Base-by-base conservation (phyloP, 2,888 invertebrate genomes). In the Odontocolon sp. region DNA sequence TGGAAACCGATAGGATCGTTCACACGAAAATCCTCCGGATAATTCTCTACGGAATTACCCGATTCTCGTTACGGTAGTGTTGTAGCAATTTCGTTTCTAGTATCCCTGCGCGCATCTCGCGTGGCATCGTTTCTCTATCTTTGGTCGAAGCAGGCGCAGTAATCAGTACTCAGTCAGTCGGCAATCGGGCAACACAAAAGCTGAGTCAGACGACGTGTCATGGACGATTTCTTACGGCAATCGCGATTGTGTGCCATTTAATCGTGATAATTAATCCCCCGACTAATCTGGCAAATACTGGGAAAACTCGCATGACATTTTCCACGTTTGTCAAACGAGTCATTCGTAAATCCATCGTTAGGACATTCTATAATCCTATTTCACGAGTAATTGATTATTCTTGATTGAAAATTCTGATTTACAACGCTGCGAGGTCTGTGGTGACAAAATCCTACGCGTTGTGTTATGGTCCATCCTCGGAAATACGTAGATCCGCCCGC, bases 401-500 rank as follows among this genome's bases (percentile, higher is more conserved):
- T 33, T 4, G 54, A 18, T n/a, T 33, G 18, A 21, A 23, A 14
- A 50, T n/a, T 23, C 36, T 50, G 52, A 31, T 54, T 54, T 54
- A 54, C 54, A 54, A 54, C n/a, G n/a, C n/a, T n/a, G n/a, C n/a
- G n/a, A 50, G 16, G 14, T 28, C 28, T 28, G 8, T n/a, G 36
- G 31, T 50, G 23, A 50, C 23, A 31, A 36, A 14, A 26, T 50
- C 6, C 14, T 61, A 16, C 3, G 45, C 23, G 26, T n/a, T 50
- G 23, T 3, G 3, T 11, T 11, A 38, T 33, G 45, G 45, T 45
- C n/a, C 18, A 45, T 74, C 47, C 47, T 57, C 57, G 67, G 79
- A 77, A 79, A 80, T 81, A 36, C 42, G 57, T 38, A 40, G 11
- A n/a, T n/a, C n/a, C n/a, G n/a, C n/a, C n/a, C n/a, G n/a, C 56